Percentiles rank a stretch among this genome's conserved stretches.
Evolutionary conservation across 2,113 vertebrate species (phyloP).

Genomic region (Daboia siamensis): DNA sequence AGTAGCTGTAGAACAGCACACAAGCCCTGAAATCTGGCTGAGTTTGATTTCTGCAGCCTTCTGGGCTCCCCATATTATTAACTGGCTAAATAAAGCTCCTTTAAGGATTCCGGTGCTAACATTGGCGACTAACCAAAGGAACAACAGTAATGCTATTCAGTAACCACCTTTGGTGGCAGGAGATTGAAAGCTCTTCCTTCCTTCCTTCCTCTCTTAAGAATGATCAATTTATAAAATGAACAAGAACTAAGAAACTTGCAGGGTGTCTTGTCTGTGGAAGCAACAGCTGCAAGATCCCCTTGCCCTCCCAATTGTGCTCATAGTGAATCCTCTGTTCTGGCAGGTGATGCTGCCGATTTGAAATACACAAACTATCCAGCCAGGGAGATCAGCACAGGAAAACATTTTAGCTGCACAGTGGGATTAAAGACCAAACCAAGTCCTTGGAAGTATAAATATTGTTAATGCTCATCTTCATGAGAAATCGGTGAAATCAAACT

Average conservation of each 20-base stretch:
- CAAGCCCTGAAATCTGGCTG: not conserved
- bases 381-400: constrained; percentile 5
- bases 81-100: constrained; percentile 53
- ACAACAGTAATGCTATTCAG: constrained; percentile 63
- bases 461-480: not conserved
- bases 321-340: rapidly evolving
- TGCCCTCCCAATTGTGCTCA: constrained; percentile 17
- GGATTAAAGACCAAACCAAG: not conserved
- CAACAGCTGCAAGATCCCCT: constrained; percentile 57
- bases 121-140: constrained; percentile 53
- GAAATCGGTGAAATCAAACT: not conserved
- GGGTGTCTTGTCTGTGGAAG: constrained; percentile 37
- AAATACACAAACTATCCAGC: not conserved
- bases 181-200: constrained; percentile 51
- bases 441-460: not conserved
- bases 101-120: constrained; percentile 51
- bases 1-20: not conserved
- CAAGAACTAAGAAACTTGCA: constrained; percentile 43
- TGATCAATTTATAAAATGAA: constrained; percentile 51
- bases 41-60: not conserved
- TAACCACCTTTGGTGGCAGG: constrained; percentile 43
- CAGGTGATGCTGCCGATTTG: not conserved
- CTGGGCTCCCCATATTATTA: not conserved
- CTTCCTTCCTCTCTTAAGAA: constrained; percentile 63
- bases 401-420: not conserved